phyloP scores from a whole-genome alignment of 1,140 invertebrate species.

The Penaeus vannamei region DNA sequence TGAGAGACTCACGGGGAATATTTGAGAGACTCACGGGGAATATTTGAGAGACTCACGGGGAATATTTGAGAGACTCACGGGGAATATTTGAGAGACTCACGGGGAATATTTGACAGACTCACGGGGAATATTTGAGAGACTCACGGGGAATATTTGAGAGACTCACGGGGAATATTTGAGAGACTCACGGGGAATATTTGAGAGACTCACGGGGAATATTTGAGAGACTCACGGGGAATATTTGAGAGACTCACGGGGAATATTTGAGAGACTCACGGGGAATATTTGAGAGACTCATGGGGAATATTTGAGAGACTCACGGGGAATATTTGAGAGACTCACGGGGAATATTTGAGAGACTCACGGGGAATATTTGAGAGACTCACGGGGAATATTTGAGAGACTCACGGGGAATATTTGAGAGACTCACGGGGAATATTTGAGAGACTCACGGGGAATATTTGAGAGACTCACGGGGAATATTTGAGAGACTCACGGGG shows the following conservation, averaged over 20 bases:
- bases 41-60: constrained; percentile 27
- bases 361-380: constrained; percentile 35
- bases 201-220: constrained; percentile 35
- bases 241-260: constrained; percentile 28
- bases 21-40: constrained; percentile 28
- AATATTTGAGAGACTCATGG: constrained; percentile 25
- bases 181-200: constrained; percentile 25
- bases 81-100: constrained; percentile 20
- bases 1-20: constrained; percentile 35
- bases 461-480: constrained; percentile 28
- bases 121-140: constrained; percentile 35
- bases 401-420: constrained; percentile 25
- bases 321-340: constrained; percentile 28
- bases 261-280: constrained; percentile 27
- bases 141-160: constrained; percentile 35
- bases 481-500: constrained; percentile 27
- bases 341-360: constrained; percentile 35
- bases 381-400: constrained; percentile 35
- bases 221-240: constrained; percentile 35
- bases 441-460: constrained; percentile 35
- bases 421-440: constrained; percentile 35
- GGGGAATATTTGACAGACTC: constrained; percentile 26
- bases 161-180: constrained; percentile 35
- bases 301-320: constrained; percentile 20
- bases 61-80: constrained; percentile 29